A percentile compares a stretch with the other conserved stretches of the same genome.
These are phyloP conservation scores for Drosophila paranaensis DNA, from an alignment of 2,888 invertebrate genomes.

Conservation along the genomic window DNA sequence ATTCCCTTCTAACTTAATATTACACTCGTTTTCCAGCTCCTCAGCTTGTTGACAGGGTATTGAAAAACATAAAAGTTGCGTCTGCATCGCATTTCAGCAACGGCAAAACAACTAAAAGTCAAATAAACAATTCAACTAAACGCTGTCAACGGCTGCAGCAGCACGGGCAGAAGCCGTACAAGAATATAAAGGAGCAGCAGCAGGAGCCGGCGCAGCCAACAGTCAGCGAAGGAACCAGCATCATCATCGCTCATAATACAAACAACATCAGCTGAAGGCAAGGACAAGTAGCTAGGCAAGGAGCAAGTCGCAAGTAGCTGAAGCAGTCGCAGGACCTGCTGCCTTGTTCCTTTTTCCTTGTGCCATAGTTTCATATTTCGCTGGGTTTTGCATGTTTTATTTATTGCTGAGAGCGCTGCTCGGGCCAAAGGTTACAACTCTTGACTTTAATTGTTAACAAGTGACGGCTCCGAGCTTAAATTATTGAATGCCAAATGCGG, in stretches of 20 bases:
- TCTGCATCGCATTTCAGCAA: constrained; percentile 59
- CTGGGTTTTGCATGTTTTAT: constrained; percentile 74
- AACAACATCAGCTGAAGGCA: constrained; percentile 25
- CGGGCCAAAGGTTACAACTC: constrained; percentile 67
- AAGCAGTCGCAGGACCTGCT: constrained; percentile 8
- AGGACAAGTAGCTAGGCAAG: constrained; percentile 30
- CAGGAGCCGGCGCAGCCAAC: background rate
- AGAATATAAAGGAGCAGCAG: background rate
- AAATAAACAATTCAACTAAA: constrained; percentile 81
- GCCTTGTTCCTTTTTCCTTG: background rate
- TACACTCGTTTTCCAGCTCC: background rate
- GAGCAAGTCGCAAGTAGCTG: constrained; percentile 2
- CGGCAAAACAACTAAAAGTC: constrained; percentile 77
- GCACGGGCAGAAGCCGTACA: background rate
- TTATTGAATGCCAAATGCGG: constrained; percentile 64
- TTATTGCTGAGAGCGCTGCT: constrained; percentile 51
- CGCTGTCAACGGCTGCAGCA: constrained; percentile 63
- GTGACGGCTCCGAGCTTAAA: constrained; percentile 67
- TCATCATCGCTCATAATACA: constrained; percentile 67
- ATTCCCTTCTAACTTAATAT: background rate
- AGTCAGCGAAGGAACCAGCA: constrained; percentile 33
- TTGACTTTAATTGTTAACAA: constrained; percentile 78
- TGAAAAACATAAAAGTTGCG: constrained; percentile 30
- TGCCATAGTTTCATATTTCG: constrained; percentile 72
- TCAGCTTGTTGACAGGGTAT: constrained; percentile 30